Evolutionary conservation across 2,113 vertebrate genomes (phyloP), one percentile per base, ranked within the genome.

Genomic region (Alouatta palliata): DNA sequence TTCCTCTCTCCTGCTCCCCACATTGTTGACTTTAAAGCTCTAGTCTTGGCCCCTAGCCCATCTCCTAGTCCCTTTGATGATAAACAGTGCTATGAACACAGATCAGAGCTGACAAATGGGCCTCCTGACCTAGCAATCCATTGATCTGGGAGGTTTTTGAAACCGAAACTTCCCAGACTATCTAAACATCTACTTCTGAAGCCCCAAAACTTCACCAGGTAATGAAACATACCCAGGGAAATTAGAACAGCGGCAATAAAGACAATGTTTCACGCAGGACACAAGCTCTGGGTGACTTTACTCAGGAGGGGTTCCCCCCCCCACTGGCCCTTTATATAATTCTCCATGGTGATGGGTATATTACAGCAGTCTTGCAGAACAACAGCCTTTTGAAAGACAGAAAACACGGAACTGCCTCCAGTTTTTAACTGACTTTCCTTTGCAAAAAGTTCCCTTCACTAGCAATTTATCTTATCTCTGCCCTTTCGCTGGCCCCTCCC

Each of bases 321-420:
- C 37, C 56, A 64, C 32, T n/a, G 30, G 37, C 49, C 47, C 20
- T 25, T 86, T 43, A 3, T 32, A 0, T 10, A 90, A 40, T 19
- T 30, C 52, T 47, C 68, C 5, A 0, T 25, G 16, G 16, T 0
- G 16, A 30, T 11, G 21, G 49, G 30, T 4, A 2, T 35, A 16
- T 76, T 23, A 5, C 3, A 32, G 66, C 8, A 16, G 2, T 17
- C 1, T 1, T 47, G 52, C 16, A 13, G 37, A 43, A 40, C 0
- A 8, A 23, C 49, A 30, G 23, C 25, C 76, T 25, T 37, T 7
- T 45, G 90, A 71, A n/a, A 82, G 58, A 37, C 13, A 0, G n/a
- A 35, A 49, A 68, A 43, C 20, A 2, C 0, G 2, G 13, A 14
- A 16, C 52, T 6, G 25, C 12, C 21, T 19, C 25, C 2, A 30